phyloP scores from a whole-genome alignment of 2,113 vertebrate genomes.

The Globicephala melas region DNA sequence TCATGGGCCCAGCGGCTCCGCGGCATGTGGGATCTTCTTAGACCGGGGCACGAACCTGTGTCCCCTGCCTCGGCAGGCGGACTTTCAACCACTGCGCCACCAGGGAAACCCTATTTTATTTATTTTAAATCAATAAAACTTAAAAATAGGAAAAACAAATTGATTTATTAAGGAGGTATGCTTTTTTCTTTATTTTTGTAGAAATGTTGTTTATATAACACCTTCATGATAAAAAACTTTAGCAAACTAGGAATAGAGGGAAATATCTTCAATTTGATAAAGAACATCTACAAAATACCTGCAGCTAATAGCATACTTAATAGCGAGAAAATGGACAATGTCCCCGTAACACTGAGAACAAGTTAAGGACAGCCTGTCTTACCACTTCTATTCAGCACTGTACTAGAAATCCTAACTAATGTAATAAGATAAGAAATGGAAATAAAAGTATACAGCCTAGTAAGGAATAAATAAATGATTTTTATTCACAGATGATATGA shows the following conservation, averaged over 20 bases:
- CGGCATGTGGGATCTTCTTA: no score
- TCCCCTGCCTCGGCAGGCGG: no score
- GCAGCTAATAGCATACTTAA: not conserved
- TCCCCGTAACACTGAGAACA: not conserved
- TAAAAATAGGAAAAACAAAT: not conserved
- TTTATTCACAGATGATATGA: not conserved
- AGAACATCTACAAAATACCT: not conserved
- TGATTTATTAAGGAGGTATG: not conserved
- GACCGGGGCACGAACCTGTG: no score
- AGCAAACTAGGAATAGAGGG: not conserved
- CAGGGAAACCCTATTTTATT: not conserved
- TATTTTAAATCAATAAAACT: not conserved
- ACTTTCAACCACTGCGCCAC: no score
- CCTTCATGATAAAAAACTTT: not conserved
- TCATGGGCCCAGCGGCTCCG: no score
- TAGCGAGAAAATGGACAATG: not conserved
- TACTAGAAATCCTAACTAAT: not conserved
- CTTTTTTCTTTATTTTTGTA: not conserved
- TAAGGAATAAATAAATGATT: not conserved
- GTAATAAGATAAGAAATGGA: not conserved
- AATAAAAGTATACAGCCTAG: not conserved
- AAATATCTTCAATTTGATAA: not conserved
- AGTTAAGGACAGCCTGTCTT: not conserved
- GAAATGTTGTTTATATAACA: not conserved
- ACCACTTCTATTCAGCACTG: not conserved